Conservation (phyloP, 1,140 invertebrate genomes). For the Cotesia vestalis region DNA sequence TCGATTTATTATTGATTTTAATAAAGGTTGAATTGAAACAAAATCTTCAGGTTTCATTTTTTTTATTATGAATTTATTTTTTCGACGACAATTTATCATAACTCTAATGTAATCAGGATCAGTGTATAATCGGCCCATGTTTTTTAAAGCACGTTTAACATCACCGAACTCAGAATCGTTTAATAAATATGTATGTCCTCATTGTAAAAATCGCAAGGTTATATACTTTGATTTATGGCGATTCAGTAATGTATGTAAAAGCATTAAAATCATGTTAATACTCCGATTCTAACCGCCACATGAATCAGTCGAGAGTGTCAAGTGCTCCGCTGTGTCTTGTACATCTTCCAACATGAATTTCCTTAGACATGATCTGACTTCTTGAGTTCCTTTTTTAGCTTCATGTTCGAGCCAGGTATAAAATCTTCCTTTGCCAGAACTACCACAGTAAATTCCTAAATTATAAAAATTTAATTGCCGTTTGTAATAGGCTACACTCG, state of each 20-base stretch:
- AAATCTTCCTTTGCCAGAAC: not conserved
- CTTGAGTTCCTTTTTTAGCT: conserved; percentile 43
- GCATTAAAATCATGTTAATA: conserved; percentile 48
- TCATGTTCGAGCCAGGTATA: not conserved
- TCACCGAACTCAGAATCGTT: not conserved
- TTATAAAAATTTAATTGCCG: conserved; percentile 47
- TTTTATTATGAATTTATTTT: not conserved
- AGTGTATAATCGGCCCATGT: not conserved
- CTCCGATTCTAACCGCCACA: conserved; percentile 57
- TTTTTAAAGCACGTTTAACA: not conserved
- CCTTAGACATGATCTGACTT: conserved; percentile 47
- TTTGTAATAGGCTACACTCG: conserved; percentile 35
- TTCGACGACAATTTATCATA: not conserved
- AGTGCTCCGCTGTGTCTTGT: conserved; percentile 40
- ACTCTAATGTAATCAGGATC: not conserved
- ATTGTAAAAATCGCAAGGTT: not conserved
- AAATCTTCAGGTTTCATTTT: not conserved
- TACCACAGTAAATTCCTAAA: conserved; percentile 40
- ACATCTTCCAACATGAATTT: conserved; percentile 49
- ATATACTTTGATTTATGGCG: not conserved
- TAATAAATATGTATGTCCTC: not conserved
- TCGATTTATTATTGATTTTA: not conserved
- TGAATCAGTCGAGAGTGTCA: conserved; percentile 56
- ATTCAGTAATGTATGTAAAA: not conserved
- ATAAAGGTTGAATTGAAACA: not conserved